Evolutionary conservation across 1,140 invertebrate species (phyloP).

Genomic region (Scaptodrosophila lebanonensis): DNA sequence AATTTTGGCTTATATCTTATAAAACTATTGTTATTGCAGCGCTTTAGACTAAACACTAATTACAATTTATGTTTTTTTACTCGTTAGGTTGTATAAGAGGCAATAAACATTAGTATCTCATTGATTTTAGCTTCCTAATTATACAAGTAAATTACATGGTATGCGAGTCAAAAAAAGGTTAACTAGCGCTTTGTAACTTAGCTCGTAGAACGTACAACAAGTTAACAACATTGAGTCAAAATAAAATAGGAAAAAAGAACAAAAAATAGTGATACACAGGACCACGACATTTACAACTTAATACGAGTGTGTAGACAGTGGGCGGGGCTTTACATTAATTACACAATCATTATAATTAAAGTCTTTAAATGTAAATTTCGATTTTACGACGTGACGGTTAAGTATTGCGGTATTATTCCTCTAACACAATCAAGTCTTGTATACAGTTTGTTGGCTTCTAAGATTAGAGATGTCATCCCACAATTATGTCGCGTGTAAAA

Average conservation of each 20-base stretch:
- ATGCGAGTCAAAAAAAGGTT: conserved; percentile 47
- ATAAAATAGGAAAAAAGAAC: conserved; percentile 24
- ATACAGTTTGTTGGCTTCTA: conserved; percentile 22
- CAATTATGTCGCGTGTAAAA: conserved; percentile 43
- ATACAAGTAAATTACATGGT: conserved; percentile 51
- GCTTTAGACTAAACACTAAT: conserved; percentile 45
- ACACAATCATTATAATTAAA: conserved; percentile 57
- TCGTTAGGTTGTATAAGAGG: conserved; percentile 41
- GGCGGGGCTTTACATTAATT: conserved; percentile 39
- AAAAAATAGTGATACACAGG: conserved; percentile 28
- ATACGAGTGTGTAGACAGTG: conserved; percentile 39
- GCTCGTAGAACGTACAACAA: conserved; percentile 61
- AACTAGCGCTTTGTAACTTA: conserved; percentile 46
- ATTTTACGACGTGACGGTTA: conserved; percentile 26
- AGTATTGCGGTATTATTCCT: conserved; percentile 5
- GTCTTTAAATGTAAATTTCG: conserved; percentile 59
- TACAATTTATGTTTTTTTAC: conserved; percentile 35
- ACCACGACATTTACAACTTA: conserved; percentile 43
- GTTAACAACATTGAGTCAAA: conserved; percentile 53
- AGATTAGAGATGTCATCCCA: conserved; percentile 37
- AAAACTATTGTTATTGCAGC: conserved; percentile 47
- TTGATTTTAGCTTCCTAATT: conserved; percentile 50
- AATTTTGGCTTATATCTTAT: conserved; percentile 36
- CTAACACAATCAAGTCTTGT: conserved; percentile 65
- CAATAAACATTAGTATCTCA: conserved; percentile 57